Base-by-base conservation (phyloP, 1,140 invertebrate species). In the Chrysomallon squamiferum region DNA sequence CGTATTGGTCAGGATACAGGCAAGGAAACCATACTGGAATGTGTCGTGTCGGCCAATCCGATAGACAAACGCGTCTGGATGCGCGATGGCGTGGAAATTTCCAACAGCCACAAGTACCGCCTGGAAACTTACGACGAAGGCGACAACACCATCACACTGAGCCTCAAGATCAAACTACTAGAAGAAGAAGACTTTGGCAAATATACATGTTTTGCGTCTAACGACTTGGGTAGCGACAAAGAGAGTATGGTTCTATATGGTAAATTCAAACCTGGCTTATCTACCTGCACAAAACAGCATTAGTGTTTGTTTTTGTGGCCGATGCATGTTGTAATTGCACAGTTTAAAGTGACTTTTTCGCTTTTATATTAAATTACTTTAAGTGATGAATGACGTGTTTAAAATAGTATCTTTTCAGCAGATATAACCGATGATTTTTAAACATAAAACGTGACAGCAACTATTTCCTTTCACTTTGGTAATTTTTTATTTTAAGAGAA, bases 201-300 rank as follows among this genome's bases (percentile, higher is more conserved):
- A 59, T 97, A 96, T 88, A 93, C 92, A 80, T 96, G 95, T 80
- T 91, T 95, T 59, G 93, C 93, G 60, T 94, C 93, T 66, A 96
- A 96, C 84, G 93, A 92, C 13, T 86, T 96, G 41, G 94, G 94
- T 59, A 91, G 89, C 79, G 93, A 93, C 38, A 92, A 94, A 83
- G 92, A 92, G 59, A 93, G 90, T 7, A 88, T 96, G 67, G 86
- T 93, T 73, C 87, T 96, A 50, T 95, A 95, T 86, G 93, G 94
- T 95, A 86, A 91, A 90, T 65, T 47, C 6, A n/a, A n/a, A n/a
- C n/a, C n/a, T n/a, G n/a, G n/a, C n/a, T n/a, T n/a, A n/a, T n/a
- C n/a, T n/a, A n/a, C n/a, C n/a, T n/a, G n/a, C n/a, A n/a, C n/a
- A n/a, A 43, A 11, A 43, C n/a, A n/a, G n/a, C n/a, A n/a, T n/a